A percentile compares a stretch with the other conserved stretches of the same genome.
phyloP scores from a whole-genome alignment of 2,113 vertebrate species.

The Atrichornis clamosus region DNA sequence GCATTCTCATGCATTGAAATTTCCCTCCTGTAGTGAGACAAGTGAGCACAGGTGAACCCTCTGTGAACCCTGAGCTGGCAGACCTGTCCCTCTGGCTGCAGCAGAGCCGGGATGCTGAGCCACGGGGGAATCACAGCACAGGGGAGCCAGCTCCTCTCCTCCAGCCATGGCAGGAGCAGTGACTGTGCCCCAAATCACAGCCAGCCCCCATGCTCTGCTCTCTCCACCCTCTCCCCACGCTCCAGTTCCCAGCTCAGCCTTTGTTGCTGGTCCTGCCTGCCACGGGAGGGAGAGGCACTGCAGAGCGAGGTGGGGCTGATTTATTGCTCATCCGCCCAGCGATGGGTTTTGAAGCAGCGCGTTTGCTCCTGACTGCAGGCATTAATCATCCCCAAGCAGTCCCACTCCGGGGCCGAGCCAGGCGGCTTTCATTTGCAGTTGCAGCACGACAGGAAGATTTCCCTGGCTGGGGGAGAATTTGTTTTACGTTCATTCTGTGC shows the following conservation, averaged over 20 bases:
- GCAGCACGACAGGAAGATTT: conserved; percentile 44
- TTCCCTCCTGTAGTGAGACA: not conserved
- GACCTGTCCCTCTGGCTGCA: too few species aligned
- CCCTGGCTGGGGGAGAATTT: not conserved
- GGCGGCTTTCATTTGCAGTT: conserved; percentile 31
- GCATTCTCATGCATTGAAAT: not conserved
- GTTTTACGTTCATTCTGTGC: conserved; percentile 11
- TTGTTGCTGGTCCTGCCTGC: not conserved
- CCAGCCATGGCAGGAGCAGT: not conserved
- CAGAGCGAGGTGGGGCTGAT: conserved; percentile 60
- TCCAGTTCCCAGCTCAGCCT: not conserved
- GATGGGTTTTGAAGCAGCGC: conserved; percentile 22
- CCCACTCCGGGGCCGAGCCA: conserved; percentile 15
- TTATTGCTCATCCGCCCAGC: conserved; percentile 30
- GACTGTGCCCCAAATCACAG: not conserved
- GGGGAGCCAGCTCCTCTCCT: not conserved
- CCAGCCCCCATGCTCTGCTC: not conserved
- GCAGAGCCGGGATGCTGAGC: rapidly evolving
- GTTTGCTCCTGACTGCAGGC: conserved; percentile 42
- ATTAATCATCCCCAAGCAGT: conserved; percentile 48
- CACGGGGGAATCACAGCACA: rapidly evolving
- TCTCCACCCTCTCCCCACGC: not conserved
- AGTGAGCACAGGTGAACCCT: rapidly evolving
- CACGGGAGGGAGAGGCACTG: conserved; percentile 15
- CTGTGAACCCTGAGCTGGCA: rapidly evolving